Conservation (phyloP, 2,888 invertebrate species). For the Harmothoe impar region DNA sequence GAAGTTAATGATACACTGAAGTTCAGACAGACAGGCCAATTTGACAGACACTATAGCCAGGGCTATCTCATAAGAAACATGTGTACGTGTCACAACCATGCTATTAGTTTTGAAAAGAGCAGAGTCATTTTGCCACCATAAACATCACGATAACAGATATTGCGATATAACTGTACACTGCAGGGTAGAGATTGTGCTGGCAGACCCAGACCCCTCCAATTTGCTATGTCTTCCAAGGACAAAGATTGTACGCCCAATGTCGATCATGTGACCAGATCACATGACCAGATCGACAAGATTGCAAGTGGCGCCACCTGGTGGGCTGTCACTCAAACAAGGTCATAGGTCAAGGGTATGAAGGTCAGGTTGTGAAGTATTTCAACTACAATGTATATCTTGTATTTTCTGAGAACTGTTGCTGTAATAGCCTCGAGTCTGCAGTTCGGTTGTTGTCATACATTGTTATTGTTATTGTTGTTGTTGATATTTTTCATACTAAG, state of each 20-base stretch:
- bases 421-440: too few relatives aligned
- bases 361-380: background rate
- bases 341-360: conserved; percentile 22
- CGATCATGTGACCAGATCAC: conserved; percentile 48
- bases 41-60: background rate
- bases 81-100: background rate
- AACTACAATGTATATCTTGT: too few relatives aligned
- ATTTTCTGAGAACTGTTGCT: too few relatives aligned
- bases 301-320: conserved; percentile 29
- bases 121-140: background rate
- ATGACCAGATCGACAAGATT: conserved; percentile 46
- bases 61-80: background rate
- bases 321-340: background rate
- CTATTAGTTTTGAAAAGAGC: background rate
- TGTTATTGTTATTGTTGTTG: too few relatives aligned
- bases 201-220: background rate
- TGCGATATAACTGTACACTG: background rate
- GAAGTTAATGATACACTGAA: background rate
- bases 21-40: background rate
- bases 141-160: background rate
- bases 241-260: background rate
- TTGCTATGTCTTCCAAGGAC: background rate
- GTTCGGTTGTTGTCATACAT: too few relatives aligned
- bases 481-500: too few relatives aligned
- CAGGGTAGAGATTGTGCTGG: background rate